Evolutionary conservation across 2,888 invertebrate species (phyloP).

Genomic region (Sphaerophoria taeniata): DNA sequence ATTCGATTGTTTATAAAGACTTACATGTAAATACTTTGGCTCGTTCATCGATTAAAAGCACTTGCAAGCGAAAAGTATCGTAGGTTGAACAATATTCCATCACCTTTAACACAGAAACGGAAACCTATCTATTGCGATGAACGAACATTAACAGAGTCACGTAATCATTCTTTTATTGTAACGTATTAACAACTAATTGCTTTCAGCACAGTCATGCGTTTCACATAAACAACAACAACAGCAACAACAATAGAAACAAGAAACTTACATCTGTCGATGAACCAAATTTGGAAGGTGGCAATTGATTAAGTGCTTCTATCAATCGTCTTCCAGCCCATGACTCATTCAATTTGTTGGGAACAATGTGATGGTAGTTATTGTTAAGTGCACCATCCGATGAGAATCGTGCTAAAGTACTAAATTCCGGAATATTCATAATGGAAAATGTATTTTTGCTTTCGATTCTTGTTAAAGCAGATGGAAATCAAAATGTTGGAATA

Average conservation of each 20-base stretch:
- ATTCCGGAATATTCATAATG: slow-evolving; percentile 66
- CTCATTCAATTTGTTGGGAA: slow-evolving; percentile 84
- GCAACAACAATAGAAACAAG: slow-evolving; percentile 1
- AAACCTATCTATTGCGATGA: not conserved
- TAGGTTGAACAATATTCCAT: slow-evolving; percentile 24
- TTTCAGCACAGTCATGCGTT: slow-evolving; percentile 41
- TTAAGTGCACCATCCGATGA: slow-evolving; percentile 81
- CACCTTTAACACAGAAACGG: slow-evolving; percentile 10
- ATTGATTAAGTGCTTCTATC: slow-evolving; percentile 82
- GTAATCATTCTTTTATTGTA: slow-evolving; percentile 56
- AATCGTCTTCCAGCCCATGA: slow-evolving; percentile 86
- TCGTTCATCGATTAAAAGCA: not conserved
- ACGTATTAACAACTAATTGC: slow-evolving; percentile 50
- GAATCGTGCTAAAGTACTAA: slow-evolving; percentile 72
- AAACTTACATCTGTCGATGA: slow-evolving; percentile 77
- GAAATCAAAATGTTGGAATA: not conserved
- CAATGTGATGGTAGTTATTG: slow-evolving; percentile 71
- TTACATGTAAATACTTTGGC: not conserved
- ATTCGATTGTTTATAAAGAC: too few relatives aligned
- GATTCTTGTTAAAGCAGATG: not conserved
- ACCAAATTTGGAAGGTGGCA: slow-evolving; percentile 78
- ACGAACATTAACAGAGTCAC: slow-evolving; percentile 16
- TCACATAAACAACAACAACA: slow-evolving; percentile 38
- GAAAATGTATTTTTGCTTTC: too few relatives aligned
- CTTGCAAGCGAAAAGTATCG: not conserved